Percentiles rank a stretch among this genome's conserved stretches.
Conservation (phyloP, 2,888 invertebrate genomes). For the Rhaphigaster nebulosa region DNA sequence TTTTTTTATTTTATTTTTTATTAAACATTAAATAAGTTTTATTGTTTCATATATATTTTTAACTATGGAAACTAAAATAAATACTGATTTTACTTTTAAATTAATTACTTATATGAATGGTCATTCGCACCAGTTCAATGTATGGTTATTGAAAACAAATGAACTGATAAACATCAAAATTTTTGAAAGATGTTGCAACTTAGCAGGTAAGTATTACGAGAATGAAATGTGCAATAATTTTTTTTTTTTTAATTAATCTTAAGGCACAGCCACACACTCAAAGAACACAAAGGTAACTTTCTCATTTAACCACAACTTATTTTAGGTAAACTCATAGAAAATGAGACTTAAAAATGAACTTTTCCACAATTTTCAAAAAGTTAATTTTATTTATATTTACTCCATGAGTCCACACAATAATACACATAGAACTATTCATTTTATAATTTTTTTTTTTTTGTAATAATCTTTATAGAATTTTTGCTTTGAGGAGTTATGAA, state of each 20-base stretch:
- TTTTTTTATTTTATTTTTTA: background rate
- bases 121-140: conserved; percentile 40
- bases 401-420: conserved; percentile 44
- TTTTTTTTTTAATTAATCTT: conserved; percentile 22
- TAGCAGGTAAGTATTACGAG: conserved; percentile 50
- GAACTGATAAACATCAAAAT: conserved; percentile 17
- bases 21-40: background rate
- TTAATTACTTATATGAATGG: conserved; percentile 12
- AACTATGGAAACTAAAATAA: conserved; percentile 24
- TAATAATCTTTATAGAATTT: conserved; percentile 51
- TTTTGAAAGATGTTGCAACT: conserved; percentile 40
- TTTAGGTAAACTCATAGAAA: conserved; percentile 56
- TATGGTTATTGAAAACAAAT: background rate
- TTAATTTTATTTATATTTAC: conserved; percentile 40
- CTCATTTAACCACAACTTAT: conserved; percentile 30
- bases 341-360: conserved; percentile 47
- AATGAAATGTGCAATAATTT: conserved; percentile 32
- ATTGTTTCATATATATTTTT: conserved; percentile 52
- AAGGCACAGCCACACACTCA: conserved; percentile 52
- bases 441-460: conserved; percentile 45
- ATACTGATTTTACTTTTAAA: background rate
- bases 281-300: conserved; percentile 57
- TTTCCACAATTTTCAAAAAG: conserved; percentile 25
- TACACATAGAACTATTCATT: conserved; percentile 53
- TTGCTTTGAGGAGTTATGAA: conserved; percentile 56